phyloP scores from a whole-genome alignment of 2,797 vertebrate genomes.

The Chaenodraco wilsoni region DNA sequence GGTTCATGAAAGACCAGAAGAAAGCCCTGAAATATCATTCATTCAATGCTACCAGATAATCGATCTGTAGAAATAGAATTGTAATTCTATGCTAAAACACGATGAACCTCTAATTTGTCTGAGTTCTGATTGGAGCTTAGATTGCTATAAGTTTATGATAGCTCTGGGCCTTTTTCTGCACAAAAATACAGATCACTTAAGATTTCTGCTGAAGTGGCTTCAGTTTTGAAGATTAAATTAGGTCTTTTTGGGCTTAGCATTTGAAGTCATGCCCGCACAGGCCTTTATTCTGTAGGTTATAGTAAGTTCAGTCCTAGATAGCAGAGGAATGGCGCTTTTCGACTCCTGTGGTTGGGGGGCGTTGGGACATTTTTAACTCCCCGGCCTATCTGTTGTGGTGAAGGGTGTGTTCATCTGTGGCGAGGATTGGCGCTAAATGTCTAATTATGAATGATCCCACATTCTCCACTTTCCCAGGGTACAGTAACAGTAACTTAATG shows the following conservation, averaged over 20 bases:
- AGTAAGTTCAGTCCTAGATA: conserved; percentile 57
- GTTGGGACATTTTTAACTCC: conserved; percentile 72
- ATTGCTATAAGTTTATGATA: conserved; percentile 67
- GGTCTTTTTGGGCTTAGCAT: conserved; percentile 39
- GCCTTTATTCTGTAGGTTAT: conserved; percentile 58
- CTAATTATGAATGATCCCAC: conserved; percentile 77
- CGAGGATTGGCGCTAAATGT: conserved; percentile 77
- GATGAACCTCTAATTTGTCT: conserved; percentile 68
- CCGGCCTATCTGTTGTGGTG: conserved; percentile 75
- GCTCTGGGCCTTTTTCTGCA: conserved; percentile 34
- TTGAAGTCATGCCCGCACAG: conserved; percentile 32
- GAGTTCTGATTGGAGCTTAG: conserved; percentile 58
- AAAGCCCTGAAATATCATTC: conserved; percentile 53
- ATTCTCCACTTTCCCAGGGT: conserved; percentile 78
- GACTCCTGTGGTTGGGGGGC: conserved; percentile 53
- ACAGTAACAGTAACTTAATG: conserved; percentile 72
- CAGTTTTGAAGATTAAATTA: conserved; percentile 16
- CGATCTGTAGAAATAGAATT: conserved; percentile 74
- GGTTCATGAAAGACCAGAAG: conserved; percentile 63
- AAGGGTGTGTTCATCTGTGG: conserved; percentile 80
- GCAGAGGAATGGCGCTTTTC: conserved; percentile 45
- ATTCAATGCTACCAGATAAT: conserved; percentile 51
- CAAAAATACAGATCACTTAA: conserved; percentile 40
- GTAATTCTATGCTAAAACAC: conserved; percentile 72
- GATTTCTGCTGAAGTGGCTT: conserved; percentile 20